Conservation (phyloP, 2,888 invertebrate genomes). For the Trissolcus japonicus region DNA sequence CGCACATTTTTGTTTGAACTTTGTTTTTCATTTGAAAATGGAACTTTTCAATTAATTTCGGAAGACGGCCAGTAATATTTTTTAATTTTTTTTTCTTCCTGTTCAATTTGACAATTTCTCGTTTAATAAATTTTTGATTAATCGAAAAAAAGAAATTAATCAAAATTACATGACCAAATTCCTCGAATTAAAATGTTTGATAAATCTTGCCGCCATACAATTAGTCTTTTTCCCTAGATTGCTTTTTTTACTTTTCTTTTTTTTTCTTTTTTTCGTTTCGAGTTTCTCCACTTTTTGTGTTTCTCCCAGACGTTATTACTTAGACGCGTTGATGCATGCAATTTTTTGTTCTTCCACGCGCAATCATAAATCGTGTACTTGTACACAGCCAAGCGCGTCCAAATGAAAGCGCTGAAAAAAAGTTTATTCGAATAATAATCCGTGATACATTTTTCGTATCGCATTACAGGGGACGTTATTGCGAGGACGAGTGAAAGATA, state of each 20-base stretch:
- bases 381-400: conserved; percentile 1
- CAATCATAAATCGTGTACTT: conserved; percentile 36
- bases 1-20: background rate
- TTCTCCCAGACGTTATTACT: conserved; percentile 19
- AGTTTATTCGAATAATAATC: conserved; percentile 27
- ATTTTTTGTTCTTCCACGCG: conserved; percentile 15
- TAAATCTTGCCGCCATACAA: too few relatives aligned
- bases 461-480: conserved; percentile 5
- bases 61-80: conserved; percentile 16
- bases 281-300: background rate
- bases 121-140: too few relatives aligned
- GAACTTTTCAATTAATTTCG: conserved; percentile 33
- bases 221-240: too few relatives aligned
- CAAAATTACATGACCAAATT: too few relatives aligned
- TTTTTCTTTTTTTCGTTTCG: conserved; percentile 1
- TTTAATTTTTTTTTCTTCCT: too few relatives aligned
- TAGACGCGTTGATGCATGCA: conserved; percentile 38
- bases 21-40: background rate
- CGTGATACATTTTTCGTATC: conserved; percentile 21
- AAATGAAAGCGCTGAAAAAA: conserved; percentile 14
- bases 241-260: background rate
- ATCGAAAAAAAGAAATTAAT: too few relatives aligned
- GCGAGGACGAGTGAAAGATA: conserved; percentile 11
- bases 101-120: too few relatives aligned
- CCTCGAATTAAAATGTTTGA: too few relatives aligned